Evolutionary conservation across 2,113 vertebrate genomes (phyloP).

Genomic region (Rhinichthys klamathensis): DNA sequence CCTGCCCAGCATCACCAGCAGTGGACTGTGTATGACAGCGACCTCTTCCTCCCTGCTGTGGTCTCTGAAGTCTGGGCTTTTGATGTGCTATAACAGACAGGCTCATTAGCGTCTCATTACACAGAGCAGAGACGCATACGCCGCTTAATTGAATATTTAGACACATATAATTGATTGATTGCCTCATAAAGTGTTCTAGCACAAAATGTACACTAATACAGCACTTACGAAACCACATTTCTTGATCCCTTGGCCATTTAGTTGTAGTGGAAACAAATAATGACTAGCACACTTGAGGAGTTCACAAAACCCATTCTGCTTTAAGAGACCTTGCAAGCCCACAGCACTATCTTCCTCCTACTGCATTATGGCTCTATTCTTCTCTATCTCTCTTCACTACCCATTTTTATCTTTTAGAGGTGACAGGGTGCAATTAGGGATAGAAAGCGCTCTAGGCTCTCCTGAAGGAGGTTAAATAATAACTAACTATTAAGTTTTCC

Average conservation of each 20-base stretch:
- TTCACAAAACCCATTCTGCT: slow-evolving; percentile 33
- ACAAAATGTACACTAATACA: neutral
- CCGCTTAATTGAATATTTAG: slow-evolving; percentile 35
- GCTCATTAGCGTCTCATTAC: slow-evolving; percentile 74
- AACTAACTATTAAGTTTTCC: slow-evolving; percentile 63
- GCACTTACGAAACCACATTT: neutral
- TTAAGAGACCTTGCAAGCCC: slow-evolving; percentile 49
- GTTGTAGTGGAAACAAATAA: neutral
- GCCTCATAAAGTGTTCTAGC: neutral
- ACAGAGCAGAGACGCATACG: slow-evolving; percentile 16
- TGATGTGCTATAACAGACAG: slow-evolving; percentile 69
- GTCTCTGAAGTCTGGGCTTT: slow-evolving; percentile 69
- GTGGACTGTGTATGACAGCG: slow-evolving; percentile 30
- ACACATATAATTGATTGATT: slow-evolving; percentile 41
- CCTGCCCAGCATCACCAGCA: slow-evolving; percentile 8
- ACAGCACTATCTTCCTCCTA: slow-evolving; percentile 53
- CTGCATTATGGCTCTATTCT: slow-evolving; percentile 38
- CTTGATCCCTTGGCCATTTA: neutral
- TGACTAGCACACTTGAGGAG: neutral
- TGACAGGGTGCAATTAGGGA: slow-evolving; percentile 78
- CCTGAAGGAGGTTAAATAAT: slow-evolving; percentile 72
- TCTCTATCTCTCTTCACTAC: slow-evolving; percentile 54
- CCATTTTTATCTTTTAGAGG: slow-evolving; percentile 56
- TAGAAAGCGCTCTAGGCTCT: slow-evolving; percentile 65
- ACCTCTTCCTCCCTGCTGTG: slow-evolving; percentile 19